Evolutionary conservation across 2,888 invertebrate species (phyloP).

Genomic region (Nineta flava): DNA sequence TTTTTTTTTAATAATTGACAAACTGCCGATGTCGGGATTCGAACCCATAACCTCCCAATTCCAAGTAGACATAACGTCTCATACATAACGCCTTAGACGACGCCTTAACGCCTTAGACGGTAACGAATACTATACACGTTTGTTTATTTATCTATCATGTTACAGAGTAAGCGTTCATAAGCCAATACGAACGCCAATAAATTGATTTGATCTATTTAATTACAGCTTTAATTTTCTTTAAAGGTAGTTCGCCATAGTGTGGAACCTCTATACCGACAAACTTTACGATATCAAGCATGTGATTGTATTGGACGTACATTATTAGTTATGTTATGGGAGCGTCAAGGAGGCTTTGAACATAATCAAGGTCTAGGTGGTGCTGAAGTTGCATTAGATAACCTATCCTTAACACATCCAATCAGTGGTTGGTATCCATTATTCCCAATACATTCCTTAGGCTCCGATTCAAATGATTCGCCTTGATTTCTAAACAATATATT

Average conservation of each 20-base stretch:
- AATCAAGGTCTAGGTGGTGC: constrained; percentile 69
- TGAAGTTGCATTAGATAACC: constrained; percentile 68
- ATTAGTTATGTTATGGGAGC: constrained; percentile 86
- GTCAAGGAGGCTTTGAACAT: constrained; percentile 75
- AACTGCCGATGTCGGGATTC: too few relatives aligned
- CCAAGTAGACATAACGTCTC: too few relatives aligned
- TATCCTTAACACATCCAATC: constrained; percentile 64
- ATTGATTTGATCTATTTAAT: too few relatives aligned
- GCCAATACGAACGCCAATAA: too few relatives aligned
- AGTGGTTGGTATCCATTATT: constrained; percentile 87
- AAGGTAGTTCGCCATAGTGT: constrained; percentile 57
- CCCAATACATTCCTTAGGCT: constrained; percentile 67
- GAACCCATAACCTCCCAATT: too few relatives aligned
- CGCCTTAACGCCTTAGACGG: too few relatives aligned
- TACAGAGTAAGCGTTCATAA: not conserved
- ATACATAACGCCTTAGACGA: too few relatives aligned
- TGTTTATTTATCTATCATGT: too few relatives aligned
- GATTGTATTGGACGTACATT: constrained; percentile 66
- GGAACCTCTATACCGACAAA: constrained; percentile 77
- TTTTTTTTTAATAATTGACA: too few relatives aligned
- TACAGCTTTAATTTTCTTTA: not conserved
- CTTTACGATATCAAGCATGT: constrained; percentile 68
- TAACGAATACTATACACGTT: too few relatives aligned
- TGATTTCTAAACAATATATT: constrained; percentile 15
- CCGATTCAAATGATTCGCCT: constrained; percentile 38